Evolutionary conservation across 2,888 invertebrate genomes (phyloP).

Genomic region (Ornithoptera priamus): DNA sequence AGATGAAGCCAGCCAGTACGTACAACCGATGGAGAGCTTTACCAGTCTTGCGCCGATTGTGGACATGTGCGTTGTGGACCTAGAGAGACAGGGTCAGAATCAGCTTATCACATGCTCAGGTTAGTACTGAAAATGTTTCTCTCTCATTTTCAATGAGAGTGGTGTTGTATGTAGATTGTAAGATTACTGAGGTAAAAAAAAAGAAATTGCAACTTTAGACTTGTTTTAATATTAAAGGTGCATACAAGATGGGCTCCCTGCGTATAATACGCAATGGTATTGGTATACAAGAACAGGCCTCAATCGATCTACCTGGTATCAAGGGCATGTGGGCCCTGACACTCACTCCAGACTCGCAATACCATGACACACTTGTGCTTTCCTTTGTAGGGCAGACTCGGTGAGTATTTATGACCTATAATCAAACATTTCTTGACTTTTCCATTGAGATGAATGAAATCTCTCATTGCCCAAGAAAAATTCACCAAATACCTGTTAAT

Average conservation of each 20-base stretch:
- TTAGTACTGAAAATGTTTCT: constrained; percentile 34
- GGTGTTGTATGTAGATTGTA: no score
- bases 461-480: no score
- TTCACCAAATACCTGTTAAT: no score
- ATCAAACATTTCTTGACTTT: no score
- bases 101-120: constrained; percentile 99
- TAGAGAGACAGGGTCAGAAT: constrained; percentile 98
- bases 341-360: constrained; percentile 67
- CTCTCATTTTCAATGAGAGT: no score
- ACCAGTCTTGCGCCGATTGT: constrained; percentile 98
- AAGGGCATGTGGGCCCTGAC: constrained; percentile 98
- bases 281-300: constrained; percentile 98
- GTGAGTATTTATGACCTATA: constrained; percentile 47
- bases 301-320: constrained; percentile 97
- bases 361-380: constrained; percentile 94
- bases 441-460: no score
- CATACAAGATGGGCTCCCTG: constrained; percentile 97
- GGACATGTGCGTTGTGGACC: constrained; percentile 97
- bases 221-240: constrained; percentile 72
- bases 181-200: no score
- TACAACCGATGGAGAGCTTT: constrained; percentile 96
- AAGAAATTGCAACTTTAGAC: background rate
- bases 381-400: constrained; percentile 98
- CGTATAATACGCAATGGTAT: constrained; percentile 99
- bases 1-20: constrained; percentile 93